Percentiles rank a stretch among this genome's conserved stretches.
These are phyloP conservation scores for Tiaroga cobitis DNA, from an alignment of 2,797 vertebrate genomes.

Conservation along the genomic window DNA sequence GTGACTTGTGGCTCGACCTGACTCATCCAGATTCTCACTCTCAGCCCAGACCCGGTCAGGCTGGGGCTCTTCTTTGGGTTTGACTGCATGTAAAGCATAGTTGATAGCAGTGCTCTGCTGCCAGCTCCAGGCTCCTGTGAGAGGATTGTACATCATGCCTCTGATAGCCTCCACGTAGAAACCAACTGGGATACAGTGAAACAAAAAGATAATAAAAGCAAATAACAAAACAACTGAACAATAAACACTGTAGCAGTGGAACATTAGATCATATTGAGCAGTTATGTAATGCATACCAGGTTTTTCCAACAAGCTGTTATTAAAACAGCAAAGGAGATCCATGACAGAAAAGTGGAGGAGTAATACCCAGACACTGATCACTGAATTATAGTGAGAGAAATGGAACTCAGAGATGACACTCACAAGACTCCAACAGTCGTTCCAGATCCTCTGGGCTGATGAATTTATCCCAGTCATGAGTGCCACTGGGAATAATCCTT, in stretches of 20 bases:
- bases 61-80: constrained; percentile 57
- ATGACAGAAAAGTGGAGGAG: neutral
- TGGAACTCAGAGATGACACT: constrained; percentile 66
- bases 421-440: constrained; percentile 87
- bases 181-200: constrained; percentile 77
- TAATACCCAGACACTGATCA: neutral
- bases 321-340: neutral
- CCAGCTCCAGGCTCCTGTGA: constrained; percentile 89
- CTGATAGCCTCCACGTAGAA: constrained; percentile 84
- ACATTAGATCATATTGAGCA: neutral
- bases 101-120: constrained; percentile 83
- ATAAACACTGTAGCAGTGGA: neutral
- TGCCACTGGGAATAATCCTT: constrained; percentile 88
- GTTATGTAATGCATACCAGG: neutral
- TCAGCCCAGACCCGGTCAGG: constrained; percentile 49
- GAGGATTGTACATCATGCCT: constrained; percentile 92
- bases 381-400: neutral
- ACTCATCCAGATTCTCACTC: constrained; percentile 41
- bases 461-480: constrained; percentile 96
- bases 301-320: neutral
- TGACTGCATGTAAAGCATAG: constrained; percentile 91
- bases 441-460: constrained; percentile 90
- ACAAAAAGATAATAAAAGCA: neutral
- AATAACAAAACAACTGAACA: constrained; percentile 7
- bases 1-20: constrained; percentile 25